phyloP scores from a whole-genome alignment of 2,797 vertebrate species.

The Morelia viridis region DNA sequence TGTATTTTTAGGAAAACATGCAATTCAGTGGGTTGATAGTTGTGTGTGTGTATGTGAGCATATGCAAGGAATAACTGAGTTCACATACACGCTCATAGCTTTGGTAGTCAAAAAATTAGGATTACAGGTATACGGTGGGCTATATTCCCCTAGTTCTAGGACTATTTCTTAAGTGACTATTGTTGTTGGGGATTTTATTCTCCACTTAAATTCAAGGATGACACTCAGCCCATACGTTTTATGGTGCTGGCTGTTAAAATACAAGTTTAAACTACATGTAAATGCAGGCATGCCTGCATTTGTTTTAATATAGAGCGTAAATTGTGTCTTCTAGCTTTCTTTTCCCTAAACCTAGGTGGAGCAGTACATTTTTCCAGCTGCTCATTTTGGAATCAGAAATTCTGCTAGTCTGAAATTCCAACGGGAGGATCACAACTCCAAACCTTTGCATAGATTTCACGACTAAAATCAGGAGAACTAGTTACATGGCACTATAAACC shows the following conservation, averaged over 20 bases:
- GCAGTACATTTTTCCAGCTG: not conserved
- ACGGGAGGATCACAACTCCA: not conserved
- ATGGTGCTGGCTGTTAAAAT: slow-evolving; percentile 37
- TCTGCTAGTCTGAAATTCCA: slow-evolving; percentile 27
- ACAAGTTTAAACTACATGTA: not conserved
- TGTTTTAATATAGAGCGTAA: slow-evolving; percentile 4
- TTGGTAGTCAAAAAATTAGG: slow-evolving; percentile 28
- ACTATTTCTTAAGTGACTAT: slow-evolving; percentile 5
- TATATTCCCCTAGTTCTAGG: slow-evolving; percentile 8
- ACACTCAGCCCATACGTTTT: slow-evolving; percentile 9
- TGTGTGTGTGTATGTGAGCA: no score
- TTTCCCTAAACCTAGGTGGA: not conserved
- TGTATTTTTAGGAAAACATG: not conserved
- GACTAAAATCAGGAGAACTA: not conserved
- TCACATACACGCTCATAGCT: no score
- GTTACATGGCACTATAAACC: not conserved
- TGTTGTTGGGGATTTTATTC: not conserved
- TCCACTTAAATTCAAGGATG: slow-evolving; percentile 38
- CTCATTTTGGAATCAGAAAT: not conserved
- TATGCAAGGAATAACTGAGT: no score
- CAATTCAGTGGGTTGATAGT: slow-evolving; percentile 38
- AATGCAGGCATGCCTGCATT: fast-evolving
- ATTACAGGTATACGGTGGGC: not conserved
- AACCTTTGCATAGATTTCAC: not conserved
- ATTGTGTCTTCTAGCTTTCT: not conserved